Conservation (phyloP, 2,888 invertebrate genomes). For the Pristionchus maxplancki region DNA sequence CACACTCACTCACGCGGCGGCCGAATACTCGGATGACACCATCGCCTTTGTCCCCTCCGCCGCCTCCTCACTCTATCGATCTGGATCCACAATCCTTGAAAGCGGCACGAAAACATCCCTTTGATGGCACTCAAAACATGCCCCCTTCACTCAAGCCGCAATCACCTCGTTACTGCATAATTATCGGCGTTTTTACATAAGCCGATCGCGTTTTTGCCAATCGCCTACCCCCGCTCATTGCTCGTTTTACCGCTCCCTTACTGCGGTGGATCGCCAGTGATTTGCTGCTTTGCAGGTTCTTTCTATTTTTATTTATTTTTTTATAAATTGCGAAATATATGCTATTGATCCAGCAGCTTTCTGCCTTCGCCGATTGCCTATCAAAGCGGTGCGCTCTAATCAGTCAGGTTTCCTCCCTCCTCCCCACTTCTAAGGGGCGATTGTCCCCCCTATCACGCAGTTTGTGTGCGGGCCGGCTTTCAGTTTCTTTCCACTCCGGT, state of each 20-base stretch:
- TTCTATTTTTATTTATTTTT: no score
- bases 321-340: neutral
- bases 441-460: constrained; percentile 27
- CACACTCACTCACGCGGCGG: neutral
- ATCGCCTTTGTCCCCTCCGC: constrained; percentile 33
- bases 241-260: neutral
- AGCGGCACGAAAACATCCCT: neutral
- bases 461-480: constrained; percentile 26
- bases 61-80: neutral
- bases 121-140: neutral
- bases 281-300: neutral
- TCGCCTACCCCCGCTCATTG: neutral
- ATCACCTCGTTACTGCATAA: constrained; percentile 3
- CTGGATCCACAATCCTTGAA: neutral
- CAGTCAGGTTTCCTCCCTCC: constrained; percentile 13
- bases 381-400: constrained; percentile 7
- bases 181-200: neutral
- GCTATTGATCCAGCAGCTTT: neutral
- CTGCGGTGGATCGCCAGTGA: neutral
- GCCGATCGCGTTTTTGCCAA: neutral
- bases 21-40: constrained; percentile 29
- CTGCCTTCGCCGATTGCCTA: neutral
- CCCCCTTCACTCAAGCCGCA: neutral
- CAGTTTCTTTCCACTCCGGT: neutral
- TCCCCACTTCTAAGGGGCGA: constrained; percentile 20